phyloP scores from a whole-genome alignment of 2,888 invertebrate species.

The Acronicta aceris region DNA sequence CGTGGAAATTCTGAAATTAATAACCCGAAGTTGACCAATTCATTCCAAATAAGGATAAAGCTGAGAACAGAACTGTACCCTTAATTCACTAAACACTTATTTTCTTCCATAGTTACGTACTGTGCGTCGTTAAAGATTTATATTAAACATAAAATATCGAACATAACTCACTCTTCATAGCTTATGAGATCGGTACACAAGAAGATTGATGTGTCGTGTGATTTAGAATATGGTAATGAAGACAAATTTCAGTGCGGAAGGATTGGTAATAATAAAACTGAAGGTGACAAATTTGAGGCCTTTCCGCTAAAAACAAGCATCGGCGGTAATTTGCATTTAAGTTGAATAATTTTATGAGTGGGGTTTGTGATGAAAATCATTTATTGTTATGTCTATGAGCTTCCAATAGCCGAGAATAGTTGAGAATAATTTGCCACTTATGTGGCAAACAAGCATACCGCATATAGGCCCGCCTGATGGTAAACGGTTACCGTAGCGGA shows the following conservation, averaged over 20 bases:
- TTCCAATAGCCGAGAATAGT: no score
- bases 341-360: conserved; percentile 9
- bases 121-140: conserved; percentile 8
- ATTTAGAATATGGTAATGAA: conserved; percentile 50
- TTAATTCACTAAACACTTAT: background rate
- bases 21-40: no score
- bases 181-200: conserved; percentile 25
- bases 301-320: conserved; percentile 19
- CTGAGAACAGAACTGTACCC: no score
- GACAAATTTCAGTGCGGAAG: conserved; percentile 45
- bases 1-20: no score
- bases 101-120: conserved; percentile 2
- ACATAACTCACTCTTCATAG: conserved; percentile 13
- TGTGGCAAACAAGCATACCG: no score
- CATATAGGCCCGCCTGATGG: no score
- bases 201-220: conserved; percentile 48
- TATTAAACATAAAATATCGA: conserved; percentile 7
- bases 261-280: conserved; percentile 35
- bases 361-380: background rate
- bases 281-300: conserved; percentile 41
- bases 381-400: no score
- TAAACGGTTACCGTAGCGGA: no score
- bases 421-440: no score
- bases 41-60: no score
- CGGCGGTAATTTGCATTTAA: conserved; percentile 13